Evolutionary conservation across 2,888 invertebrate species (phyloP).

Genomic region (Entomobrya proxima): DNA sequence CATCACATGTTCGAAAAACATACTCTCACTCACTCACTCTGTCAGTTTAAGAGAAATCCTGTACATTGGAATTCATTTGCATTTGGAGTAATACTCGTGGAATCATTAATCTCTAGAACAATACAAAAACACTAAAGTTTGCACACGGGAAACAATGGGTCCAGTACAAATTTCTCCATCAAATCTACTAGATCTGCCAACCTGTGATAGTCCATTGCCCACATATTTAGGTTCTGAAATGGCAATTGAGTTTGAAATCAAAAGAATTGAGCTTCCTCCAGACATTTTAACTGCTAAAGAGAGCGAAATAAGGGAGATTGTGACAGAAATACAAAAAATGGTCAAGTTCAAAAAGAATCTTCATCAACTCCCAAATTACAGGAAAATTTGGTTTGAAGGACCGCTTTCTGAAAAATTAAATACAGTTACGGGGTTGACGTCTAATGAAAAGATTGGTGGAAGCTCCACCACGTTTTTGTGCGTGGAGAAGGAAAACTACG

Average conservation of each 20-base stretch:
- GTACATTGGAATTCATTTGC: background rate
- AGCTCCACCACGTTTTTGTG: background rate
- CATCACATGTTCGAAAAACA: too few species aligned
- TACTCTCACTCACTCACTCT: background rate
- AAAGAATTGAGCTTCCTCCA: background rate
- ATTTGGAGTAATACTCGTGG: background rate
- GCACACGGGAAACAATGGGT: background rate
- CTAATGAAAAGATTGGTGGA: background rate
- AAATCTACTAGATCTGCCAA: too few species aligned
- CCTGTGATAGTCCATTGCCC: background rate
- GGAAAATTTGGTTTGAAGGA: slow-evolving; percentile 30
- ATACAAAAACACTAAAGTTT: background rate
- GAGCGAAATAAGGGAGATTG: background rate
- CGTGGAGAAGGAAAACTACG: background rate
- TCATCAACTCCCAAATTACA: background rate
- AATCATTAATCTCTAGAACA: background rate
- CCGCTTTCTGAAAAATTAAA: background rate
- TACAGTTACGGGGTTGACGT: background rate
- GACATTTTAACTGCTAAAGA: background rate
- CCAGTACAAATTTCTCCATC: background rate
- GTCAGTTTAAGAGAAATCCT: background rate
- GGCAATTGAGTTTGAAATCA: background rate
- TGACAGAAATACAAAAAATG: background rate
- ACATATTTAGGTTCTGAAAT: too few species aligned
- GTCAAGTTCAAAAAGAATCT: background rate